Conservation (phyloP, 2,797 vertebrate genomes). For the Melanotaenia pygmaea region DNA sequence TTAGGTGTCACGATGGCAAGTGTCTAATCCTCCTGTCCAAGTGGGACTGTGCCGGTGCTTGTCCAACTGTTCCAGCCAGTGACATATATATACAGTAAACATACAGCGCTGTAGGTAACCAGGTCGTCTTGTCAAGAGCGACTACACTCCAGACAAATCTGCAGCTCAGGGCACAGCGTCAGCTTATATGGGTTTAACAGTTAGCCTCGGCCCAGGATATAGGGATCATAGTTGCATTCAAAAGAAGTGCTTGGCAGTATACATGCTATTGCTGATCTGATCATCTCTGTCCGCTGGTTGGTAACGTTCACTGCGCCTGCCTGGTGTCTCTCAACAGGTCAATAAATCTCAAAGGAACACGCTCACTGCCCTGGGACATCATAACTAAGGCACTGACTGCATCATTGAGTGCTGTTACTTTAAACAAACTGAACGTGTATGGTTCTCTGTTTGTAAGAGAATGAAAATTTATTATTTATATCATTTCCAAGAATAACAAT, state of each 20-base stretch:
- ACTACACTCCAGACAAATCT: slow-evolving; percentile 66
- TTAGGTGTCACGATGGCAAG: slow-evolving; percentile 44
- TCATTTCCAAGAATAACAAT: background rate
- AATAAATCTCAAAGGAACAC: slow-evolving; percentile 52
- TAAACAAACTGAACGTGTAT: slow-evolving; percentile 42
- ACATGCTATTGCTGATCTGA: slow-evolving; percentile 59
- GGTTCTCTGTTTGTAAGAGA: slow-evolving; percentile 6
- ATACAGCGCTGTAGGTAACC: slow-evolving; percentile 63
- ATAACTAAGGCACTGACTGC: slow-evolving; percentile 23
- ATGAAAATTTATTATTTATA: background rate
- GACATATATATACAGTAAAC: slow-evolving; percentile 58
- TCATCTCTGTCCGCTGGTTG: slow-evolving; percentile 57
- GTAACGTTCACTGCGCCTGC: slow-evolving; percentile 31
- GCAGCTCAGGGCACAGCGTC: slow-evolving; percentile 67
- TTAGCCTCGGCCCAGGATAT: slow-evolving; percentile 56
- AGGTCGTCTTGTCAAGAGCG: slow-evolving; percentile 58
- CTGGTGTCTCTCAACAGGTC: slow-evolving; percentile 50
- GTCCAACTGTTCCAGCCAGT: slow-evolving; percentile 39
- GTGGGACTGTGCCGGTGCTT: slow-evolving; percentile 28
- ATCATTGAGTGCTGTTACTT: slow-evolving; percentile 44
- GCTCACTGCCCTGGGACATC: slow-evolving; percentile 18
- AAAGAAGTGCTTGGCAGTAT: slow-evolving; percentile 49
- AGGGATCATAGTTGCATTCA: slow-evolving; percentile 56
- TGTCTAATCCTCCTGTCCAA: slow-evolving; percentile 48
- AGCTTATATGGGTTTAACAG: slow-evolving; percentile 78